A percentile compares a stretch with the other conserved stretches of the same genome.
These are phyloP conservation scores for Neria commutata DNA, from an alignment of 2,888 invertebrate genomes.

Conservation along the genomic window DNA sequence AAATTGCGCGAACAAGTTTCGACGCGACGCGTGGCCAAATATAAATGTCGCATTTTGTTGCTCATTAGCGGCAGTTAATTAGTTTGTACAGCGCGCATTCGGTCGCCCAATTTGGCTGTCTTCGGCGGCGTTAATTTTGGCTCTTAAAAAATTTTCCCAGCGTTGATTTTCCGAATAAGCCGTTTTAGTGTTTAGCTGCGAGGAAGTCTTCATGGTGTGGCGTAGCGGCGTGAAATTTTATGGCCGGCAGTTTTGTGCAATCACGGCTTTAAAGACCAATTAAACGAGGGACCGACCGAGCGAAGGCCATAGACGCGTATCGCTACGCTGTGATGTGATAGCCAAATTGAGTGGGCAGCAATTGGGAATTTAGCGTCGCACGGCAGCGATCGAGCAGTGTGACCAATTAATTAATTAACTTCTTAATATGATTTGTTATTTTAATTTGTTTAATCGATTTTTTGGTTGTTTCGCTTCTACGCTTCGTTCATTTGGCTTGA, in stretches of 20 bases:
- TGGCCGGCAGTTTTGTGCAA: background rate
- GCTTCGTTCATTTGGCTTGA: background rate
- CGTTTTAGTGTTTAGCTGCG: too few species aligned
- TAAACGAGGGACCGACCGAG: too few species aligned
- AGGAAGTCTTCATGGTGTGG: background rate
- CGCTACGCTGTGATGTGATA: too few species aligned
- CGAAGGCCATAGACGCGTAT: too few species aligned
- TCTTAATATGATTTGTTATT: constrained; percentile 45
- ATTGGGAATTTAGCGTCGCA: background rate
- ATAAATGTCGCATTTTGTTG: background rate
- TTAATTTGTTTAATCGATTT: constrained; percentile 54
- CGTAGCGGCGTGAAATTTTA: background rate
- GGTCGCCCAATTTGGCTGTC: background rate
- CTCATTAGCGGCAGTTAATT: background rate
- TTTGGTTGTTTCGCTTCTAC: constrained; percentile 39
- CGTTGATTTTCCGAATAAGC: background rate
- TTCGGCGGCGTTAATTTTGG: background rate
- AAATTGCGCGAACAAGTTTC: background rate
- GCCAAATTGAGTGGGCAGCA: background rate
- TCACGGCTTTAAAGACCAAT: background rate
- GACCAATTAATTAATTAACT: constrained; percentile 3
- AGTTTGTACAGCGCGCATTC: too few species aligned
- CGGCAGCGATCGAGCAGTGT: background rate
- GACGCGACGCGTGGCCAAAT: background rate
- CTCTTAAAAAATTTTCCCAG: background rate